A percentile compares a stretch with the other conserved stretches of the same genome.
Conservation (phyloP, 2,888 invertebrate species). For the Leptarthrus brevirostris region DNA sequence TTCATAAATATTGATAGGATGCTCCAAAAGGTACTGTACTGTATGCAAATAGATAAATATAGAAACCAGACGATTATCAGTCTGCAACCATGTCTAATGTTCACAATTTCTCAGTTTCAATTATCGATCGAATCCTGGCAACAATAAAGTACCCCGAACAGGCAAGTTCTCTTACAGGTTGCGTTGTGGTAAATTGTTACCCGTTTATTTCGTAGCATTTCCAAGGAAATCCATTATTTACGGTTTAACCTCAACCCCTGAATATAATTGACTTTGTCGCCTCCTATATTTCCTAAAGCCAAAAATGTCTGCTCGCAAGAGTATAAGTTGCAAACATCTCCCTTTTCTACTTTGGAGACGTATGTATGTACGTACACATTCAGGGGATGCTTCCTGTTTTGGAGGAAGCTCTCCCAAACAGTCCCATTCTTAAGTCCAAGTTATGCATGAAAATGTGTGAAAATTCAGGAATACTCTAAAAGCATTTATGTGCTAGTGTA, state of each 20-base stretch:
- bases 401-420: neutral
- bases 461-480: too few relatives aligned
- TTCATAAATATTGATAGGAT: constrained; percentile 24
- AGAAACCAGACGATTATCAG: neutral
- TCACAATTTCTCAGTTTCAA: constrained; percentile 50
- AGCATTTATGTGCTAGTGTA: too few relatives aligned
- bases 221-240: constrained; percentile 44
- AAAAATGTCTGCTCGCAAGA: constrained; percentile 10
- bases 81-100: constrained; percentile 28
- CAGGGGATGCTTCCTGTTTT: constrained; percentile 10
- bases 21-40: constrained; percentile 1
- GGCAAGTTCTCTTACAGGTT: neutral
- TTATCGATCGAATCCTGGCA: constrained; percentile 40
- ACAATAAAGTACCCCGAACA: neutral
- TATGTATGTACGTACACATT: neutral
- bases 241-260: constrained; percentile 28
- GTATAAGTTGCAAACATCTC: neutral
- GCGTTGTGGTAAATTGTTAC: neutral
- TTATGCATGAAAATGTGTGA: constrained; percentile 32
- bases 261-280: constrained; percentile 46
- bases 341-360: neutral
- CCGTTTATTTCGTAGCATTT: constrained; percentile 35
- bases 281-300: neutral
- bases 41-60: constrained; percentile 22
- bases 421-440: constrained; percentile 1